phyloP scores from a whole-genome alignment of 2,888 invertebrate genomes.

The Lepidocyrtinus sp. region DNA sequence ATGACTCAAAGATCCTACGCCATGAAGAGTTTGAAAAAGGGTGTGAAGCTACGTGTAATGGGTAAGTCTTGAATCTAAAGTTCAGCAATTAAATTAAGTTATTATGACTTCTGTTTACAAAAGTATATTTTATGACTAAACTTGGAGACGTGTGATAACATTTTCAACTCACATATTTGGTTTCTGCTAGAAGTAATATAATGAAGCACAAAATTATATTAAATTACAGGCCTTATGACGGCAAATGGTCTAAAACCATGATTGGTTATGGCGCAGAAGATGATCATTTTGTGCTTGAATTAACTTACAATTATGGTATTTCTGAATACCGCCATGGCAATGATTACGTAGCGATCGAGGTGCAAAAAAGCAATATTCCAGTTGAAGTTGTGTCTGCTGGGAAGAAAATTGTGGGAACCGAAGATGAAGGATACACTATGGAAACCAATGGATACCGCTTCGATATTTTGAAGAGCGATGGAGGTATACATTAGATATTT shows the following conservation, averaged over 20 bases:
- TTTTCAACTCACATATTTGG: too few species aligned
- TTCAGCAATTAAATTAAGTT: too few species aligned
- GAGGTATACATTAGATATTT: slow-evolving; percentile 17
- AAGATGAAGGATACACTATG: slow-evolving; percentile 19
- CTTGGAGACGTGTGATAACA: too few species aligned
- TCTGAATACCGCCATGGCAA: slow-evolving; percentile 90
- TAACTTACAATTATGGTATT: slow-evolving; percentile 98
- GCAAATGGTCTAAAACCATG: slow-evolving; percentile 99
- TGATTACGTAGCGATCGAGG: slow-evolving; percentile 76
- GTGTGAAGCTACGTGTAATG: slow-evolving; percentile 97
- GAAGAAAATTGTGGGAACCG: background rate
- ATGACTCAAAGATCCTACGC: slow-evolving; percentile 81
- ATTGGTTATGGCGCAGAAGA: slow-evolving; percentile 97
- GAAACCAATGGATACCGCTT: slow-evolving; percentile 50
- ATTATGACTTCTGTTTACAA: too few species aligned
- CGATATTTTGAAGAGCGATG: slow-evolving; percentile 24
- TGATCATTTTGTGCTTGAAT: slow-evolving; percentile 93
- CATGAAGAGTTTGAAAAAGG: slow-evolving; percentile 98
- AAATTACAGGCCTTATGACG: slow-evolving; percentile 91
- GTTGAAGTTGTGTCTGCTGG: slow-evolving; percentile 1
- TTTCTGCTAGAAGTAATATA: too few species aligned
- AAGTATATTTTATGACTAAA: too few species aligned
- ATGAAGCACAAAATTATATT: too few species aligned
- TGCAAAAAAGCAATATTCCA: slow-evolving; percentile 32
- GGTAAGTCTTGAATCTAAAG: slow-evolving; percentile 76